A percentile compares a stretch with the other conserved stretches of the same genome.
Conservation (phyloP, 2,888 invertebrate genomes). For the Gandaritis pyraliata region DNA sequence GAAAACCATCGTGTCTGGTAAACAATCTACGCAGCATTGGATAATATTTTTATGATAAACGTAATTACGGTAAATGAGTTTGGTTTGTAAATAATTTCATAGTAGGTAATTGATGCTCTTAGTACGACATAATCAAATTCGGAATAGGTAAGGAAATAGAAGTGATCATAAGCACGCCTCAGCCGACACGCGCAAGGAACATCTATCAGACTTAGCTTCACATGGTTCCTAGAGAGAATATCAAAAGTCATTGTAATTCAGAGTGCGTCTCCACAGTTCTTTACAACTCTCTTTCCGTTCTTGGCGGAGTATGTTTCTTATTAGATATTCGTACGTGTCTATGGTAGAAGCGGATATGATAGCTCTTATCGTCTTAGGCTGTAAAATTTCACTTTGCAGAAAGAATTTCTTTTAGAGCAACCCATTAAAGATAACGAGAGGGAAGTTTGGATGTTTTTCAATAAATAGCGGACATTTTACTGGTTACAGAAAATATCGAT, state of each 20-base stretch:
- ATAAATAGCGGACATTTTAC: constrained; percentile 23
- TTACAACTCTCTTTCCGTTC: constrained; percentile 58
- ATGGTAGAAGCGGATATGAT: constrained; percentile 43
- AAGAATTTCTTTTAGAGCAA: constrained; percentile 24
- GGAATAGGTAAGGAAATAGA: not conserved
- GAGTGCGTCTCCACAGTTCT: constrained; percentile 51
- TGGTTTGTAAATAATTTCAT: constrained; percentile 14
- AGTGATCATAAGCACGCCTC: not conserved
- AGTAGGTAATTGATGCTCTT: constrained; percentile 7
- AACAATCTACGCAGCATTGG: constrained; percentile 15
- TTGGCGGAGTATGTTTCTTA: constrained; percentile 48
- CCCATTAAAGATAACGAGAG: constrained; percentile 27
- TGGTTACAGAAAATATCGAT: constrained; percentile 7
- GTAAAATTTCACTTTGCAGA: constrained; percentile 27
- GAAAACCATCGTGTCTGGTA: constrained; percentile 27
- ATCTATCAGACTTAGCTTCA: constrained; percentile 39
- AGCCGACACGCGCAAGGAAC: constrained; percentile 17
- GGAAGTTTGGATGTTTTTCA: constrained; percentile 28
- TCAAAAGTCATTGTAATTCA: constrained; percentile 61
- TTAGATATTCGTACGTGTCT: constrained; percentile 54
- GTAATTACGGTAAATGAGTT: constrained; percentile 26
- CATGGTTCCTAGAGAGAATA: constrained; percentile 40
- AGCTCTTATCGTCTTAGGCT: constrained; percentile 37
- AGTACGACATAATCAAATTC: not conserved
- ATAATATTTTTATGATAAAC: constrained; percentile 20